phyloP scores from a whole-genome alignment of 64 coral and sea anemone genomes.

The Montipora sp. region DNA sequence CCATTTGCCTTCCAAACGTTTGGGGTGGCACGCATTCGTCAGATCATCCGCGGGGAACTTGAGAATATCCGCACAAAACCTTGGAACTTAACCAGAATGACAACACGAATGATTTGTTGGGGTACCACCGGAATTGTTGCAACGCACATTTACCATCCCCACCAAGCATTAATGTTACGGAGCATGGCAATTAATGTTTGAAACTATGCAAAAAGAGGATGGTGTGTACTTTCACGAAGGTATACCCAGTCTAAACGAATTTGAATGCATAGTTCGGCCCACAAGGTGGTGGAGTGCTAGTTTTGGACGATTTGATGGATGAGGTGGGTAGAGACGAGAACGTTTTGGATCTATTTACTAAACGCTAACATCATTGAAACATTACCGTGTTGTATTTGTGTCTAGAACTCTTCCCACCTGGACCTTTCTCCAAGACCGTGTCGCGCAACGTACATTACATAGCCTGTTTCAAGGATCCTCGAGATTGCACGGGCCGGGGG shows the following conservation, averaged over 20 bases:
- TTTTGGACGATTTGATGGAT: slow-evolving; percentile 68
- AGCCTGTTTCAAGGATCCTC: slow-evolving; percentile 38
- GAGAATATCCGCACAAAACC: slow-evolving; percentile 30
- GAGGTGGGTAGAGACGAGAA: slow-evolving; percentile 13
- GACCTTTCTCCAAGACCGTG: slow-evolving; percentile 19
- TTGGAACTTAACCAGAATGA: slow-evolving; percentile 30
- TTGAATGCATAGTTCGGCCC: neutral
- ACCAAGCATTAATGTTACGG: neutral
- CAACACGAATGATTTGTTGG: neutral
- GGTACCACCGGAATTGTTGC: slow-evolving; percentile 2
- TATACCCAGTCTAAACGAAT: no score
- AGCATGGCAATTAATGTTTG: neutral
- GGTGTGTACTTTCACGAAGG: neutral
- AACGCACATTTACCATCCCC: no score
- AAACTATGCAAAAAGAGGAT: neutral
- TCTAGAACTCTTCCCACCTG: slow-evolving; percentile 43
- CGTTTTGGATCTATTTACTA: slow-evolving; percentile 17
- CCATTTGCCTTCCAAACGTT: slow-evolving; percentile 40
- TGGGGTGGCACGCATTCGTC: slow-evolving; percentile 26
- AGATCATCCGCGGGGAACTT: neutral
- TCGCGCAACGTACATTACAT: slow-evolving; percentile 43
- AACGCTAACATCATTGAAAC: neutral
- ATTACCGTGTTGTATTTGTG: slow-evolving; percentile 15
- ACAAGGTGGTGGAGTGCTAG: slow-evolving; percentile 22
- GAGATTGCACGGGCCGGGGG: neutral